Evolutionary conservation across 1,140 invertebrate genomes (phyloP).

Genomic region (Coptotermes formosanus): DNA sequence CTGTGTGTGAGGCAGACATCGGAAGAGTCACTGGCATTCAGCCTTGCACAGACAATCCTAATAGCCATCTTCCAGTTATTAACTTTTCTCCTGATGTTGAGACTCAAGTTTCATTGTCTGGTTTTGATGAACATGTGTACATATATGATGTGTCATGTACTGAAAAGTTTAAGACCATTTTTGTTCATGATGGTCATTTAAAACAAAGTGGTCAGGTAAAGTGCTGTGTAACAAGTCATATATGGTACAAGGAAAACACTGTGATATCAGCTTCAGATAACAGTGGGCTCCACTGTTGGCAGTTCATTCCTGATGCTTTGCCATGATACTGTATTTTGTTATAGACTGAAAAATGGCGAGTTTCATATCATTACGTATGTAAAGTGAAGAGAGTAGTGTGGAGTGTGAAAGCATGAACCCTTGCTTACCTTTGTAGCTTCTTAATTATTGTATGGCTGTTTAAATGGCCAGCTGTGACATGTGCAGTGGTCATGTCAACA

Average conservation of each 20-base stretch:
- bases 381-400: too few species aligned
- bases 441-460: too few species aligned
- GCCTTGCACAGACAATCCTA: not conserved
- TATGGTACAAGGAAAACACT: slow-evolving; percentile 16
- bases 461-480: too few species aligned
- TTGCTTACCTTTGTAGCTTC: too few species aligned
- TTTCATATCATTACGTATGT: too few species aligned
- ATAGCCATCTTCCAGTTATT: not conserved
- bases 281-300: slow-evolving; percentile 15
- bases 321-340: not conserved
- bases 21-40: not conserved
- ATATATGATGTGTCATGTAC: not conserved
- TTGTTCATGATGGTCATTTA: slow-evolving; percentile 17
- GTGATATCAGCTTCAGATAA: slow-evolving; percentile 13
- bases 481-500: too few species aligned
- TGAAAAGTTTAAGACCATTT: slow-evolving; percentile 3
- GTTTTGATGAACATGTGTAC: slow-evolving; percentile 20
- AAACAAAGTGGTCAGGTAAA: not conserved
- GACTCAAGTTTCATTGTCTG: not conserved
- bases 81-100: not conserved
- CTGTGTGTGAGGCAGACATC: not conserved
- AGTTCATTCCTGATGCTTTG: slow-evolving; percentile 4
- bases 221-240: not conserved
- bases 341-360: too few species aligned
- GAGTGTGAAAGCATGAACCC: too few species aligned